These are phyloP conservation scores for Gambelia wislizenii DNA, from an alignment of 2,797 vertebrate genomes.

Conservation along the genomic window DNA sequence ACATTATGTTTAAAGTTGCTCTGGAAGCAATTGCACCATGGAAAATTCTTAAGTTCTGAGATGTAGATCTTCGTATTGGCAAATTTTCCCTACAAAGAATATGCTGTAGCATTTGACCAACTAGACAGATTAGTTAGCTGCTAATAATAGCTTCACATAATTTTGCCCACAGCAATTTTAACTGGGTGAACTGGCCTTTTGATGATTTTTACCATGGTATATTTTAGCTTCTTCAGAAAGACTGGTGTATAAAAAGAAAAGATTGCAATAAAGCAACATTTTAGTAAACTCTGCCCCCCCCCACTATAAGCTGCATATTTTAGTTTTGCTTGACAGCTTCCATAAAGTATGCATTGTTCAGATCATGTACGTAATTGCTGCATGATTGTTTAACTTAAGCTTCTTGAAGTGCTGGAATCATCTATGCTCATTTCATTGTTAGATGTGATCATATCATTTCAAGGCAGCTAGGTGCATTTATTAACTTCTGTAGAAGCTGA, in stretches of 20 bases:
- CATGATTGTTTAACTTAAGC: not conserved
- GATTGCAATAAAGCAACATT: not conserved
- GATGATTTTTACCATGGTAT: not conserved
- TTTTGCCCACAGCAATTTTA: not conserved
- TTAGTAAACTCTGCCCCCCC: not conserved
- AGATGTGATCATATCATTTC: not conserved
- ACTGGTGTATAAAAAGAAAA: not conserved
- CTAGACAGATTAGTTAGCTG: not conserved
- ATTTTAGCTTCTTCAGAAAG: not conserved
- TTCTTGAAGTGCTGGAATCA: not conserved
- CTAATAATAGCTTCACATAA: not conserved
- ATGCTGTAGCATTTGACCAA: not conserved
- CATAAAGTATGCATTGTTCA: not conserved
- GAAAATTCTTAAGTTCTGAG: constrained; percentile 44
- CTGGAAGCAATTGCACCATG: constrained; percentile 24
- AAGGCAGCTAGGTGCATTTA: not conserved
- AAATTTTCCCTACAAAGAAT: constrained; percentile 12
- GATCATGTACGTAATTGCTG: not conserved
- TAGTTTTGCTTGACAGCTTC: not conserved
- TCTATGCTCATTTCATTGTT: not conserved
- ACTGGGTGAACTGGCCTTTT: not conserved
- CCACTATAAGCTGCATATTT: not conserved
- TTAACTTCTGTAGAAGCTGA: not conserved
- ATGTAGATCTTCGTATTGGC: constrained; percentile 21
- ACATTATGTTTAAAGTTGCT: constrained; percentile 53